Base-by-base conservation (phyloP, 2,113 vertebrate species). In the Andinoacara biseriatus region DNA sequence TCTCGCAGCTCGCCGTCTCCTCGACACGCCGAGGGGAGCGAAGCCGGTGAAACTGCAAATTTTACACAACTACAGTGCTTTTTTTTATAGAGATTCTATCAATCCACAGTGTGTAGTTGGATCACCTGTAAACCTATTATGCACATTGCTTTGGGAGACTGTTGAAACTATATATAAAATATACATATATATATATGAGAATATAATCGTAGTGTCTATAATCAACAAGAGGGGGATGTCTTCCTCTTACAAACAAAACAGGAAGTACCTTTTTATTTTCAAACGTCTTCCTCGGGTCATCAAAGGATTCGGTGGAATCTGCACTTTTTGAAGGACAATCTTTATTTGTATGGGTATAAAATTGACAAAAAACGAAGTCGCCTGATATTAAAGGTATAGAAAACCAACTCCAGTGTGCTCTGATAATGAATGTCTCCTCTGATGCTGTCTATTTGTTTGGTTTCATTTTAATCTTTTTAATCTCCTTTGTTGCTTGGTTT, bases 301-400 rank as follows among this genome's bases (percentile, higher is more conserved):
- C 93, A 94, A 92, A 91, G 93, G 93, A 93, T 94, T 92, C 49
- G 75, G 91, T 92, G 94, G 93, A 91, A 94, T 95, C 94, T 95
- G 96, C 96, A 96, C 96, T 96, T 96, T 96, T 95, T 95, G 95
- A 96, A 96, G 96, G 96, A 96, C 96, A 96, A 96, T 96, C 96
- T 94, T 96, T 95, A 95, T 96, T 96, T 95, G 93, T 96, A 96
- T 93, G 88, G 94, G 92, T 96, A 94, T 93, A 93, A 94, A 93
- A 93, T 92, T 90, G 86, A 93, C 86, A 93, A 94, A 93, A 67
- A 93, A 93, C 88, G 82, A 94, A 94, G 94, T 94, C 92, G 93
- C 93, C 92, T 94, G 92, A 95, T 94, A 94, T 91, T 92, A 94
- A 94, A 94, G 93, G 94, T 95, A 91, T 93, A 95, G 92, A 95